Base-by-base conservation (phyloP, 2,797 vertebrate genomes). In the Leptatherina wallacei region DNA sequence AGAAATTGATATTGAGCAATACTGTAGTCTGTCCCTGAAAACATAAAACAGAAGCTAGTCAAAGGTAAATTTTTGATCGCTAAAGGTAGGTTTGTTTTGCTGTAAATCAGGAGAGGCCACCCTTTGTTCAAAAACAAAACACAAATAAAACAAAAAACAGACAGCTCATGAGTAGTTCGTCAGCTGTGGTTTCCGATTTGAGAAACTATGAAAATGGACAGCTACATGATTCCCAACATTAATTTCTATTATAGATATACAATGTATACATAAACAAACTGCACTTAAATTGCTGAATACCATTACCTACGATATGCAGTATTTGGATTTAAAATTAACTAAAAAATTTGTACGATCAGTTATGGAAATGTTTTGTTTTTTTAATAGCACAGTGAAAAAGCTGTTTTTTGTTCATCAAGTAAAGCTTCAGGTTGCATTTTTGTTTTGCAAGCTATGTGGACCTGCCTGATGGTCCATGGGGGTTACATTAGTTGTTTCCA, bases 401-500 rank as follows among this genome's bases (percentile, higher is more conserved):
- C n/a, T 10, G 5, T 69, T 56, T 61, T 47, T 11, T 18, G 0
- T 30, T 55, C 6, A 18, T 47, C n/a, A 40, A 16, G 5, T 12
- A 2, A 27, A 56, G 24, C 32, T 65, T 29, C 54, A 47, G 44
- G 18, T 47, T 42, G 1, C 6, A 30, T 64, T 30, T 44, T 16
- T 54, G 18, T 72, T 75, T 65, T 49, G 62, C 51, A 51, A 18
- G 40, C 33, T 69, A 68, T 58, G 65, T 72, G 30, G 52, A 3
- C 18, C 11, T 71, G 24, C 12, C 38, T 66, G 20, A 55, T 60
- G 7, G 30, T 56, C 29, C 18, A 27, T 58, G 42, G 22, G 12
- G 61, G 77, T 82, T 47, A 65, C 35, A 63, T 68, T 72, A 30
- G 63, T 57, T 62, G 55, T 81, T 78, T 73, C 16, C 49, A 75